Evolutionary conservation across 2,888 invertebrate genomes (phyloP), one percentile per base, ranked within the genome.

Genomic region (Leptodirus hochenwartii): DNA sequence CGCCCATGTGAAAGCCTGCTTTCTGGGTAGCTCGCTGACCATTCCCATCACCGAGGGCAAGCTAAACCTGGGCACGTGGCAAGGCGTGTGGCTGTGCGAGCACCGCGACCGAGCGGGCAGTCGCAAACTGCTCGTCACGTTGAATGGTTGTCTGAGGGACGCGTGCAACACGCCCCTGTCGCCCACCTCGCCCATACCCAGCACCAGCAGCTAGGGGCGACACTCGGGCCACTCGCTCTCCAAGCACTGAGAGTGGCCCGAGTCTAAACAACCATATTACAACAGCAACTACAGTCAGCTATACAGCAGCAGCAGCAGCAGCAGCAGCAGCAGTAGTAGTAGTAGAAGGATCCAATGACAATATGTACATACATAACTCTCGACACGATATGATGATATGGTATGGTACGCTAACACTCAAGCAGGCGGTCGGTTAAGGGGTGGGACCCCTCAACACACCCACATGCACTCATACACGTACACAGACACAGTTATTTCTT

Each of bases 71-170:
- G 93, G 93, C 44, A 90, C 88, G 47, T 95, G 93, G 93, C 93
- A 93, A 62, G 93, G 95, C 39, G 80, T 95, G 42, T 95, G 93
- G 93, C 69, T 95, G 46, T 93, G 93, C 62, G 95, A 95, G 60
- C 95, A 95, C 62, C 74, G 95, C 52, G 87, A 93, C 65, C 82
- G 82, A 54, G 91, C 90, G 44, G 88, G 90, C 47, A 85, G 85
- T 54, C 73, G 88, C 47, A 88, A 88, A 68, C 58, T 72, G 45
- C 51, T 56, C 35, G 79, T 87, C 56, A 88, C 88, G 43, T 63
- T 88, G 58, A 87, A 87, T 46, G 88, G 88, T 37, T 85, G 85
- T 61, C 71, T 84, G 51, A 70, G 84, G 43, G 84, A 84, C 59
- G 76, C 80, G 39, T 75, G 75, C 42, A 76, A 81, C 60, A 84